Percentiles rank a stretch among this genome's conserved stretches.
These are phyloP conservation scores for Geothlypis trichas DNA, from an alignment of 2,113 vertebrate genomes.

Conservation along the genomic window DNA sequence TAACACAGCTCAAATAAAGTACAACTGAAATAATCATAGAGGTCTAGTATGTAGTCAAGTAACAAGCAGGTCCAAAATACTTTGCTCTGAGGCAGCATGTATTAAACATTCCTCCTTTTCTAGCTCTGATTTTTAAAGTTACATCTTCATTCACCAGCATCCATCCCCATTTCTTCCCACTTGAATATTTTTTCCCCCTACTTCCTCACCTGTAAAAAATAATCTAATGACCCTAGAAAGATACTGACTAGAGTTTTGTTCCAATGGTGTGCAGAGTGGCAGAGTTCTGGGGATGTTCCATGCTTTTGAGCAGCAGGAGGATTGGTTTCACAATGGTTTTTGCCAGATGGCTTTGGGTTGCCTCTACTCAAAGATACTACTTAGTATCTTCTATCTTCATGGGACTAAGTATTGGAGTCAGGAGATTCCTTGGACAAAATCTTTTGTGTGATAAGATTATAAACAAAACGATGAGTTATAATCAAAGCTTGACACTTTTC, in stretches of 20 bases:
- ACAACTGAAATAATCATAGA: not conserved
- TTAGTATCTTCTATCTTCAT: not conserved
- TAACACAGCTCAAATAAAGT: not conserved
- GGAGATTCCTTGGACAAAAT: not conserved
- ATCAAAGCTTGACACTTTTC: not conserved
- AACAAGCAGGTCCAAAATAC: not conserved
- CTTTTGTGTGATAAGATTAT: not conserved
- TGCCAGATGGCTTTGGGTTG: not conserved
- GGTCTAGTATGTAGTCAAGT: not conserved
- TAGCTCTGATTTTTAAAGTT: not conserved
- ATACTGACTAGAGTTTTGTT: not conserved
- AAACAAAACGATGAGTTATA: not conserved
- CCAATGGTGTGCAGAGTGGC: accelerated
- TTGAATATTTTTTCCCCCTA: not conserved
- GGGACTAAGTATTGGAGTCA: not conserved
- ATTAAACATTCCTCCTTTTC: not conserved
- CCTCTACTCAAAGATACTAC: not conserved
- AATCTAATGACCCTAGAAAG: not conserved
- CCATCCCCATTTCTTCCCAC: not conserved
- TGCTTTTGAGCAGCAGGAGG: not conserved
- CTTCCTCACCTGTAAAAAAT: not conserved
- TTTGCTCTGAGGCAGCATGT: not conserved
- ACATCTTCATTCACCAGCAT: not conserved
- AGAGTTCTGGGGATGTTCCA: not conserved
- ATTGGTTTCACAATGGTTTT: not conserved